phyloP scores from a whole-genome alignment of 2,888 invertebrate species.

The Parnassius apollo region DNA sequence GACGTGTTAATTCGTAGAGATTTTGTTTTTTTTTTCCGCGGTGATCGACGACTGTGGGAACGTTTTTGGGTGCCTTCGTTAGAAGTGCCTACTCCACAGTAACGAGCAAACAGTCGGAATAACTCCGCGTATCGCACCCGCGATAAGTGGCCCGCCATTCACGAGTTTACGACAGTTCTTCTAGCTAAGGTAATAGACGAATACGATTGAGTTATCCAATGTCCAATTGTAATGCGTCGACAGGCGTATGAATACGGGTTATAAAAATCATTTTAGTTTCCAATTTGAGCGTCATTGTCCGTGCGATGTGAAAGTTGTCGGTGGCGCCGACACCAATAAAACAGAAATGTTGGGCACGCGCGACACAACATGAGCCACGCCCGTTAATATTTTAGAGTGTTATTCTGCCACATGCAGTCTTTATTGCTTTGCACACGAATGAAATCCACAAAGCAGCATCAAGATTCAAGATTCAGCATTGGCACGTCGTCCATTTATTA shows the following conservation, averaged over 20 bases:
- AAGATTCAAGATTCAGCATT: conserved; percentile 65
- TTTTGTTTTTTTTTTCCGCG: conserved; percentile 71
- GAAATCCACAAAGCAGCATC: conserved; percentile 54
- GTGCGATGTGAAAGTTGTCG: conserved; percentile 71
- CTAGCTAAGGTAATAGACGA: conserved; percentile 55
- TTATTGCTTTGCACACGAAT: conserved; percentile 48
- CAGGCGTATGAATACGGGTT: conserved; percentile 48
- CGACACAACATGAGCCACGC: conserved; percentile 38
- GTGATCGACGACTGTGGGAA: conserved; percentile 81
- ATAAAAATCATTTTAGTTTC: conserved; percentile 73
- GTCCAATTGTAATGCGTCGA: conserved; percentile 48
- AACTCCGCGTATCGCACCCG: conserved; percentile 69
- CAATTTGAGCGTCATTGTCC: conserved; percentile 76
- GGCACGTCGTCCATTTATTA: conserved; percentile 61
- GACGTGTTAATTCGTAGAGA: conserved; percentile 81
- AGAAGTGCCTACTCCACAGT: conserved; percentile 72
- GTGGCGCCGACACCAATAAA: conserved; percentile 79
- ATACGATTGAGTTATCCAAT: conserved; percentile 55
- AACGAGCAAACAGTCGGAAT: conserved; percentile 76
- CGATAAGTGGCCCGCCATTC: conserved; percentile 70
- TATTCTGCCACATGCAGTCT: conserved; percentile 50
- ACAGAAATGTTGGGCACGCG: conserved; percentile 60
- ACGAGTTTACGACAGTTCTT: conserved; percentile 69
- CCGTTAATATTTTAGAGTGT: conserved; percentile 56
- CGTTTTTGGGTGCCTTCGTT: conserved; percentile 75